These are phyloP conservation scores for Rhynchotus rufescens DNA, from an alignment of 2,797 vertebrate genomes.

Conservation along the genomic window DNA sequence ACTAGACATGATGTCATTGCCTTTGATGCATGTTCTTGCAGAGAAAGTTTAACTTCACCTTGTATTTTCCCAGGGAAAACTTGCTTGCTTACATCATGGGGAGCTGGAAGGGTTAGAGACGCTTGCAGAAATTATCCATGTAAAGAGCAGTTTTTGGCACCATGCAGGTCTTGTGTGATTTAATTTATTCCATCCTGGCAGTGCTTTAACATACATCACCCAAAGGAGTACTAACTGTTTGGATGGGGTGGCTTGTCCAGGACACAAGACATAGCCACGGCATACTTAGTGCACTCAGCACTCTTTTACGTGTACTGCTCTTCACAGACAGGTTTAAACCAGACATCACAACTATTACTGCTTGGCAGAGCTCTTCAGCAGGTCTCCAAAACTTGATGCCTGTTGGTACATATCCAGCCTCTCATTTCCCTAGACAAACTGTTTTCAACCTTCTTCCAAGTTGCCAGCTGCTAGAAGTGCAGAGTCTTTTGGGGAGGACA, in stretches of 20 bases:
- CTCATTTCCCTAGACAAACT: not conserved
- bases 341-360: not conserved
- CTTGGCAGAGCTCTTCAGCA: not conserved
- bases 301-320: not conserved
- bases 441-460: not conserved
- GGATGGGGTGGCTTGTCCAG: not conserved
- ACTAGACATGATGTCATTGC: not conserved
- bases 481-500: not conserved
- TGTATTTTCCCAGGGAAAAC: not conserved
- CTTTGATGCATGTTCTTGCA: fast-evolving
- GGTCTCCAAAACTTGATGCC: constrained; percentile 3
- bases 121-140: not conserved
- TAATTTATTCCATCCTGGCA: not conserved
- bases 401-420: not conserved
- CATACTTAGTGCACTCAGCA: not conserved
- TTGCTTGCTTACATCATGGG: not conserved
- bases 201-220: not conserved
- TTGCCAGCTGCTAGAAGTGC: constrained; percentile 10
- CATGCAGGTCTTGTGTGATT: not conserved
- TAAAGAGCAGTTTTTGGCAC: not conserved
- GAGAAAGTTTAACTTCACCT: not conserved
- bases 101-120: not conserved
- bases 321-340: not conserved
- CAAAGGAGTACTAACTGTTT: not conserved
- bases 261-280: not conserved